These are phyloP conservation scores for Agapostemon virescens DNA, from an alignment of 2,888 invertebrate genomes.

Conservation along the genomic window DNA sequence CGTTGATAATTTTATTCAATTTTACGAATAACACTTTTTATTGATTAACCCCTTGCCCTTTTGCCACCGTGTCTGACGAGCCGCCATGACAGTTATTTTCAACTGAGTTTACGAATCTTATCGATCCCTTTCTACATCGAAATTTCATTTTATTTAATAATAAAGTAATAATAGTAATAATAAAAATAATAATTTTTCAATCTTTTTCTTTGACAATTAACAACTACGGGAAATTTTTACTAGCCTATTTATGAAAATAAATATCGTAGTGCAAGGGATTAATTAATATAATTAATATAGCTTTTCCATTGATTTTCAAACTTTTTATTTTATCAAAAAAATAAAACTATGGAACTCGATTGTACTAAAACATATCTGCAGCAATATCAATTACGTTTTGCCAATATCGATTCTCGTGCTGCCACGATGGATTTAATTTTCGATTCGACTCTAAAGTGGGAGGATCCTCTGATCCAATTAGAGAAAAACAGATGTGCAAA, in stretches of 20 bases:
- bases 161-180: too few species aligned
- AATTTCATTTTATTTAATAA: too few species aligned
- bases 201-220: not conserved
- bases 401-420: not conserved
- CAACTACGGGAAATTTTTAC: not conserved
- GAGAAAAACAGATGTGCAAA: constrained; percentile 16
- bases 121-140: too few species aligned
- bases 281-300: not conserved
- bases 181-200: too few species aligned
- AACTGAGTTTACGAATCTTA: not conserved
- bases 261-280: not conserved
- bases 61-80: not conserved
- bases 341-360: not conserved
- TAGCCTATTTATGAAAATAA: too few species aligned
- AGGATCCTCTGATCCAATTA: not conserved
- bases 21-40: not conserved
- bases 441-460: constrained; percentile 4
- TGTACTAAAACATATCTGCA: not conserved
- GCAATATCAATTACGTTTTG: not conserved
- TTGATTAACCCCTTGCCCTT: not conserved
- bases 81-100: not conserved
- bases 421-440: not conserved
- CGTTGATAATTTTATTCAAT: not conserved
- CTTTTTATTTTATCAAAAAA: not conserved
- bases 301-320: not conserved